phyloP scores from a whole-genome alignment of 2,888 invertebrate genomes.

The Pollenia griseotomentosa region DNA sequence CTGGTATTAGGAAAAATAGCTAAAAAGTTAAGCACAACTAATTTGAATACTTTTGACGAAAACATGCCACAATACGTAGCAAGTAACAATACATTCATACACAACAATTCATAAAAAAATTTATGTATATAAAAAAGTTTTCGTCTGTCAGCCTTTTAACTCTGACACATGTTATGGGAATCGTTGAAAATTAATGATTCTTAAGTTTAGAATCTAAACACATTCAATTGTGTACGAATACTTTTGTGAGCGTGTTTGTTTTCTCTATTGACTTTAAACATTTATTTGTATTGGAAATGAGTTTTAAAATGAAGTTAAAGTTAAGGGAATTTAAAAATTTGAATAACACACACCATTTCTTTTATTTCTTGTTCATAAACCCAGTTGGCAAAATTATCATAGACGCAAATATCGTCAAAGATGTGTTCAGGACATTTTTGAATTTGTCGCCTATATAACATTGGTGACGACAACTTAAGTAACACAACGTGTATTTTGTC shows the following conservation, averaged over 20 bases:
- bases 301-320: slow-evolving; percentile 53
- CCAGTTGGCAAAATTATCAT: too few species aligned
- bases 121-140: not conserved
- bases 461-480: too few species aligned
- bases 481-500: too few species aligned
- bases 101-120: not conserved
- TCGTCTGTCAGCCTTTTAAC: slow-evolving; percentile 50
- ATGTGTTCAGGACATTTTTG: too few species aligned
- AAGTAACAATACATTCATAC: not conserved
- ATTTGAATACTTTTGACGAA: slow-evolving; percentile 75
- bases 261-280: not conserved
- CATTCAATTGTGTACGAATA: slow-evolving; percentile 26
- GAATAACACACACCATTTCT: too few species aligned
- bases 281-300: not conserved
- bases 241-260: not conserved
- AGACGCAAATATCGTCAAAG: too few species aligned
- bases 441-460: too few species aligned
- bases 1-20: not conserved
- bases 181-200: slow-evolving; percentile 81
- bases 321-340: slow-evolving; percentile 25
- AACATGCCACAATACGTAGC: slow-evolving; percentile 15
- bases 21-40: slow-evolving; percentile 47
- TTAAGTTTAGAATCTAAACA: slow-evolving; percentile 55
- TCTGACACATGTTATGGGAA: slow-evolving; percentile 80
- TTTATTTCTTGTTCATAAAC: too few species aligned